Evolutionary conservation across 2,113 vertebrate species (phyloP), one percentile per base, ranked within the genome.

Genomic region (Melanerpes formicivorus): DNA sequence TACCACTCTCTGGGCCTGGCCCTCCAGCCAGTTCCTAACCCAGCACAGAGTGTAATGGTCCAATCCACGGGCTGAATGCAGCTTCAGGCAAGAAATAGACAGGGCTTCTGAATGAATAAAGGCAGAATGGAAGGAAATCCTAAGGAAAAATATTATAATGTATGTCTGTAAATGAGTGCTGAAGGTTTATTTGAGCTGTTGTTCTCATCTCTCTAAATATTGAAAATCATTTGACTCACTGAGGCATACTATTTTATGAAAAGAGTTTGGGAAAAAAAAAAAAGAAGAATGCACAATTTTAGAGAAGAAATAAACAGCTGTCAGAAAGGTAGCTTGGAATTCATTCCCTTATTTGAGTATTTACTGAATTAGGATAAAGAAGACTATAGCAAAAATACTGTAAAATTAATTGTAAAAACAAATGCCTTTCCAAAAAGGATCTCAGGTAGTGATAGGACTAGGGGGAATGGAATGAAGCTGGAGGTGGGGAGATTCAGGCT

Each of bases 181-280:
- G 58, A 81, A 84, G 17, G 13, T 58, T 88, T 91, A 70, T 88
- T 74, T 95, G 65, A 48, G 16, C 71, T 73, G 7, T 17, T 88
- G 8, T 69, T 18, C 40, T 90, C 11, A n/a, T 69, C 14, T 83
- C 48, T 79, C 56, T 80, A 86, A 94, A 90, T 87, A 66, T 5
- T 89, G 50, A 73, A 90, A 76, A 82, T 84, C 0, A 58, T 84
- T 84, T 87, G 34, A 55, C 19, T 81, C 19, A 40, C 16, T 55
- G 71, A 89, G 89, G 78, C 29, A 64, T 92, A 77, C 18, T 66
- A 7, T 72, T 92, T 81, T 65, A 87, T 89, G 67, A 92, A 75
- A 56, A 93, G 64, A 29, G 5, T 87, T 88, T 80, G 15, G 70
- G 90, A 88, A 88, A 92, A 91, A 88, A 88, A 92, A 62, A 91